These are phyloP conservation scores for Caerostris extrusa DNA, from an alignment of 1,140 invertebrate species.

Conservation along the genomic window DNA sequence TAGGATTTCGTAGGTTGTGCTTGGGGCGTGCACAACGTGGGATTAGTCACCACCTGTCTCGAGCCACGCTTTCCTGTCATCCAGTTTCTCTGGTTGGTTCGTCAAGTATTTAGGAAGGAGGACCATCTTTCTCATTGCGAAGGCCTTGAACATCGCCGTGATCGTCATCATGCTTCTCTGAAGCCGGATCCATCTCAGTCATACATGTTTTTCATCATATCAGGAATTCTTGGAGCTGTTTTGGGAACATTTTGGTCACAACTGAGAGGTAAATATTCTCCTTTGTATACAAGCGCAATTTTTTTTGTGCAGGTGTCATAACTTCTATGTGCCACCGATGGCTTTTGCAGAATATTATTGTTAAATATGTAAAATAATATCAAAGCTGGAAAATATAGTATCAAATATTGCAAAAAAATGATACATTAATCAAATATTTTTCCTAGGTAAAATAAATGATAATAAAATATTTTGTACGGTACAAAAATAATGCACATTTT, in stretches of 20 bases:
- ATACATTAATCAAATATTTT: too few relatives aligned
- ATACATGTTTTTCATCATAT: constrained; percentile 93
- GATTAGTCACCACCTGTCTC: constrained; percentile 97
- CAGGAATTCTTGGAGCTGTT: constrained; percentile 92
- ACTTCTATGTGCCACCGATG: too few relatives aligned
- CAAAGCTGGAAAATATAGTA: too few relatives aligned
- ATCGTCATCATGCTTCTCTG: constrained; percentile 91
- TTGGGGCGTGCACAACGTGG: constrained; percentile 93
- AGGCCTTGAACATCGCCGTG: constrained; percentile 88
- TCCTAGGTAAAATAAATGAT: too few relatives aligned
- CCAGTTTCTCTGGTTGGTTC: constrained; percentile 93
- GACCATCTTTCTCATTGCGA: constrained; percentile 91
- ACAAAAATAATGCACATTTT: too few relatives aligned
- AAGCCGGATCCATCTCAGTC: constrained; percentile 90
- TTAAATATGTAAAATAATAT: too few relatives aligned
- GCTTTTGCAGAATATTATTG: too few relatives aligned
- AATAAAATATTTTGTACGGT: too few relatives aligned
- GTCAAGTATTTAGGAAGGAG: constrained; percentile 95
- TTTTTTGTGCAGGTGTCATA: too few relatives aligned
- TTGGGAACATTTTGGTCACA: not conserved
- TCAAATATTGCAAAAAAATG: too few relatives aligned
- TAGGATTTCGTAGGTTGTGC: constrained; percentile 96
- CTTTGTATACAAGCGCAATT: too few relatives aligned
- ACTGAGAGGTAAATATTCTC: not conserved
- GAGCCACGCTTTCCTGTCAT: constrained; percentile 94